These are phyloP conservation scores for Craseonycteris thonglongyai DNA, from an alignment of 2,113 vertebrate genomes.

Conservation along the genomic window DNA sequence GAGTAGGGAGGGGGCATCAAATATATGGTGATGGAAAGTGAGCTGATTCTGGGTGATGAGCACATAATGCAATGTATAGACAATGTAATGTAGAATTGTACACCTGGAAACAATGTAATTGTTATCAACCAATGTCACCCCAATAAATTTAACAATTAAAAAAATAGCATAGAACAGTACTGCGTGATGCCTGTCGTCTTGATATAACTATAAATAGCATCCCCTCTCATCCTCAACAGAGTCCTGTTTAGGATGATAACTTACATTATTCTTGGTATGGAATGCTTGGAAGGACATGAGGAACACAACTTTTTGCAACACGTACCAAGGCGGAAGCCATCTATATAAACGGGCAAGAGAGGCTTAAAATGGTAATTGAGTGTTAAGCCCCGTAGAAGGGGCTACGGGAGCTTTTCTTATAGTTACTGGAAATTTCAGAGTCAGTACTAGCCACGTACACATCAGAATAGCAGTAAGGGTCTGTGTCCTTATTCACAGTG, in stretches of 20 bases:
- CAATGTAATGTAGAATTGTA: no score
- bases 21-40: no score
- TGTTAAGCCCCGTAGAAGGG: neutral
- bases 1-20: no score
- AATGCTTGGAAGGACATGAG: neutral
- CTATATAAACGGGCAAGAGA: neutral
- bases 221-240: neutral
- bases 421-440: neutral
- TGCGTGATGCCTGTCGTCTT: neutral
- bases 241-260: neutral
- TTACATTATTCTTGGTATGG: neutral
- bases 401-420: neutral
- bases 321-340: neutral
- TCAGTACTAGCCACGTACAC: neutral
- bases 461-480: neutral
- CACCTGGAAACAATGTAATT: no score
- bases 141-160: no score
- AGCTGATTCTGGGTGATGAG: no score
- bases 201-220: neutral
- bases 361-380: neutral
- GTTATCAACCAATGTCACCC: no score
- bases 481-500: neutral
- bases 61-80: no score
- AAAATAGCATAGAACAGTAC: neutral
- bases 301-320: slow-evolving; percentile 18